phyloP scores from a whole-genome alignment of 2,113 vertebrate species.

The Malurus elegans region DNA sequence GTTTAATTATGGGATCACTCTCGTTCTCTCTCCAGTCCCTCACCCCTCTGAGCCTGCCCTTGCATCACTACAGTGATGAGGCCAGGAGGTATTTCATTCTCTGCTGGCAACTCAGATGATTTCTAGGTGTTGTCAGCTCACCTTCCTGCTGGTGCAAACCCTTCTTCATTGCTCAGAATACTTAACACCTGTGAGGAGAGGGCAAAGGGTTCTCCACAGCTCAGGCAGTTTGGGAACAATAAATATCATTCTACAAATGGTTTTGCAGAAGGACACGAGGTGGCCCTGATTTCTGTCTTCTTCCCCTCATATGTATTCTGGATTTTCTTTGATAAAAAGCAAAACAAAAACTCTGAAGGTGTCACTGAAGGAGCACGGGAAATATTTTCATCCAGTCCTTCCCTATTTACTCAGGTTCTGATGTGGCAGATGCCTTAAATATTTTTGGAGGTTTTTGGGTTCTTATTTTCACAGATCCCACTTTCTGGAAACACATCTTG shows the following conservation, averaged over 20 bases:
- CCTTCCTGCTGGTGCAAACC: background rate
- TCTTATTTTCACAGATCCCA: background rate
- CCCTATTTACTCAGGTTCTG: background rate
- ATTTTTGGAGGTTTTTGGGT: background rate
- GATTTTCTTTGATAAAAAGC: background rate
- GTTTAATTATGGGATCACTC: slow-evolving; percentile 44
- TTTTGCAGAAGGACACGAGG: background rate
- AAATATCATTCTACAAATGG: background rate
- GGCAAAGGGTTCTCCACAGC: background rate
- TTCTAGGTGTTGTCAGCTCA: background rate
- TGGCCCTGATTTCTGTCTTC: background rate
- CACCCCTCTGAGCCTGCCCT: background rate
- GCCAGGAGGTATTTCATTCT: background rate
- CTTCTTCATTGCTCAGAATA: background rate
- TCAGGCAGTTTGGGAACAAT: background rate
- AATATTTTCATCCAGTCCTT: background rate
- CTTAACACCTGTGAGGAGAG: background rate
- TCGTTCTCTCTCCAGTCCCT: background rate
- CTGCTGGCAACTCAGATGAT: background rate
- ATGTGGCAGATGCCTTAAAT: background rate
- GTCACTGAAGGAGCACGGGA: background rate
- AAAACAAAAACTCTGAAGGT: background rate
- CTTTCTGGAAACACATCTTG: background rate
- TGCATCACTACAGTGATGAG: background rate
- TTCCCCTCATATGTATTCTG: background rate